phyloP scores from a whole-genome alignment of 2,797 vertebrate genomes.

The Cynodonichthys magdalenae region DNA sequence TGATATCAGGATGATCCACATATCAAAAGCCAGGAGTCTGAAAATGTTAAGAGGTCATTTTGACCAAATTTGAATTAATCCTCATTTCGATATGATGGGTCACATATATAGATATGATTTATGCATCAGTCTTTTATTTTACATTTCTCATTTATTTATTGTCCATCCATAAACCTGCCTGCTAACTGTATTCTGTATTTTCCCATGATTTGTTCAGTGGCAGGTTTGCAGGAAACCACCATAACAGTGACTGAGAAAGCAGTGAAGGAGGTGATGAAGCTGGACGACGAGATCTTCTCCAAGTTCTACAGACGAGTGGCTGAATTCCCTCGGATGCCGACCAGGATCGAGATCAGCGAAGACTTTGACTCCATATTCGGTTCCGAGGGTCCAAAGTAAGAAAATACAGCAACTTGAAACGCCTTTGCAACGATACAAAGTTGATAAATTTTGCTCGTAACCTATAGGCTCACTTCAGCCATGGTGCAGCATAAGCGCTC shows the following conservation, averaged over 20 bases:
- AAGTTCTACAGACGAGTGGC: conserved; percentile 89
- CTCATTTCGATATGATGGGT: too few relatives aligned
- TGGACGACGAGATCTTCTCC: conserved; percentile 96
- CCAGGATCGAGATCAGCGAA: conserved; percentile 84
- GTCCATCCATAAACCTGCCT: too few relatives aligned
- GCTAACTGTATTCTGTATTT: neutral
- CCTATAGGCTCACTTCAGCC: conserved; percentile 87
- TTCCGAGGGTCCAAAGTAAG: conserved; percentile 91
- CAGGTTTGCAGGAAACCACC: conserved; percentile 90
- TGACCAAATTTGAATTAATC: too few relatives aligned
- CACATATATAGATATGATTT: too few relatives aligned
- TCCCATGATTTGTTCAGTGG: conserved; percentile 69
- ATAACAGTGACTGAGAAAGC: conserved; percentile 92
- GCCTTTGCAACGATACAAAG: too few relatives aligned
- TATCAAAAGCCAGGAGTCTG: too few relatives aligned
- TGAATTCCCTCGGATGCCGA: conserved; percentile 80
- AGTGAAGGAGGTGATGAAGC: conserved; percentile 97
- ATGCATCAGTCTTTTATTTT: too few relatives aligned
- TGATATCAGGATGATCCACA: too few relatives aligned
- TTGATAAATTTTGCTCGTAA: neutral
- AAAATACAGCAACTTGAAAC: neutral
- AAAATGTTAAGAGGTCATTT: too few relatives aligned
- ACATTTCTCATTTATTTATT: neutral
- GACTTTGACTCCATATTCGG: conserved; percentile 96
- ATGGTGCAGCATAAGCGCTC: conserved; percentile 93